A percentile compares a stretch with the other conserved stretches of the same genome.
phyloP scores from a whole-genome alignment of 2,888 invertebrate species.

The Drosophila quasianomalipes region DNA sequence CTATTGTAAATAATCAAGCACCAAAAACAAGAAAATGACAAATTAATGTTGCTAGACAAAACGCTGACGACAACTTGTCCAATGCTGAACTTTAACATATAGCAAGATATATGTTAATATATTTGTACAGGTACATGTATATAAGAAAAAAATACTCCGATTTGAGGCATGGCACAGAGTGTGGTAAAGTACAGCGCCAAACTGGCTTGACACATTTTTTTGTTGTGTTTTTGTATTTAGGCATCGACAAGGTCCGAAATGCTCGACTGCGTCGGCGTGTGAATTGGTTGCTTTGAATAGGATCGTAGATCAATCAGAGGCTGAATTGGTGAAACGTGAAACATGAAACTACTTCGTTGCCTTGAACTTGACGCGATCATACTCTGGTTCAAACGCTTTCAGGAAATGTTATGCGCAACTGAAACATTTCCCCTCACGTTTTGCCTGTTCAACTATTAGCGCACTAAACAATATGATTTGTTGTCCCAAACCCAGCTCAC shows the following conservation, averaged over 20 bases:
- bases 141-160: conserved; percentile 4
- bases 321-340: conserved; percentile 17
- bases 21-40: conserved; percentile 35
- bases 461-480: conserved; percentile 28
- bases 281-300: conserved; percentile 29
- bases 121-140: not conserved
- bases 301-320: conserved; percentile 21
- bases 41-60: conserved; percentile 29
- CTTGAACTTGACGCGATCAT: conserved; percentile 55
- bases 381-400: conserved; percentile 22
- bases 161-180: conserved; percentile 22
- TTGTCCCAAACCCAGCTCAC: conserved; percentile 30
- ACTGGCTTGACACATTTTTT: conserved; percentile 51
- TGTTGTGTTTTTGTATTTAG: conserved; percentile 12
- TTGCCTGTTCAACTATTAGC: conserved; percentile 6
- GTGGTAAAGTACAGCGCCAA: conserved; percentile 30
- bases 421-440: conserved; percentile 32
- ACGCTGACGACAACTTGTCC: conserved; percentile 40
- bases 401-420: conserved; percentile 53
- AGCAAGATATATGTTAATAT: conserved; percentile 32
- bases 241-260: conserved; percentile 60
- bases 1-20: conserved; percentile 28
- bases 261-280: conserved; percentile 50
- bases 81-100: conserved; percentile 74
- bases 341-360: conserved; percentile 17